phyloP scores from a whole-genome alignment of 1,140 invertebrate species.

The Caenorhabditis tropicalis region DNA sequence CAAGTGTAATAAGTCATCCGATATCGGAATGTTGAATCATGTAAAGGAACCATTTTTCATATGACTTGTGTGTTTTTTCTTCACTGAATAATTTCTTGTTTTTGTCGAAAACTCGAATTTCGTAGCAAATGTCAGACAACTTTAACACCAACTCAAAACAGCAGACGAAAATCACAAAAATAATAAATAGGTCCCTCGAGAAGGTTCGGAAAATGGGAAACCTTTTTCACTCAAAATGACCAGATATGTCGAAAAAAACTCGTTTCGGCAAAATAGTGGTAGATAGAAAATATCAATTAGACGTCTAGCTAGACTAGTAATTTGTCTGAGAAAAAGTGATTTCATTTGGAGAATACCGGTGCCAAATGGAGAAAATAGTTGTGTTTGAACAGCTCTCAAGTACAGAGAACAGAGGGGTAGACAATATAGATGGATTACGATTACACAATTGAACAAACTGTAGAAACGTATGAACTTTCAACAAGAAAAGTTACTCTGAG shows the following conservation, averaged over 20 bases:
- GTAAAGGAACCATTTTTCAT: background rate
- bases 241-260: too few relatives aligned
- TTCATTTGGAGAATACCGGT: background rate
- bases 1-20: constrained; percentile 19
- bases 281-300: background rate
- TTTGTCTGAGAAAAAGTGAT: background rate
- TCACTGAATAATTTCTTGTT: constrained; percentile 10
- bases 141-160: background rate
- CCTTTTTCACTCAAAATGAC: background rate
- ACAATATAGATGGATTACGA: background rate
- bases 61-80: background rate
- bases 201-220: background rate
- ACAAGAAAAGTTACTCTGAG: background rate
- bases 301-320: background rate
- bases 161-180: background rate
- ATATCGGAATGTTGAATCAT: background rate
- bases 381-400: constrained; percentile 18
- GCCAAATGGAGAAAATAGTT: background rate
- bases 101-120: background rate
- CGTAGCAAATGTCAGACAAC: background rate
- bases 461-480: background rate
- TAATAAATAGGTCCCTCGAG: background rate
- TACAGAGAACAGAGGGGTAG: background rate
- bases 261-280: too few relatives aligned
- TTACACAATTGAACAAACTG: background rate